Evolutionary conservation across 37 sponge, comb jelly and placozoan genomes (phyloP).

Genomic region (Halichondria panicea): DNA sequence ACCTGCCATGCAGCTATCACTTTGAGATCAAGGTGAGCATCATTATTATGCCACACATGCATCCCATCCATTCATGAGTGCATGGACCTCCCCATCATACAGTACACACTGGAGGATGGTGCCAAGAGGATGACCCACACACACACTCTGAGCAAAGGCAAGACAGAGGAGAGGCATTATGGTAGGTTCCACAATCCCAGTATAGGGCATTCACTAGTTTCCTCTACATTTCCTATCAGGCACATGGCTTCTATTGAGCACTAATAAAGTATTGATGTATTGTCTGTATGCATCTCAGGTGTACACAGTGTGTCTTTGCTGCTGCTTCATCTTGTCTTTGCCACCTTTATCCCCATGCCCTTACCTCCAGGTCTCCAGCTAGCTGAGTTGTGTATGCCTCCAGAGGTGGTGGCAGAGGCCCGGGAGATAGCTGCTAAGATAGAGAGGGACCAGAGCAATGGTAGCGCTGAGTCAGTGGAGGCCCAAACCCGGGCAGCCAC

Average conservation of each 20-base stretch:
- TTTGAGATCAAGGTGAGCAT: constrained; percentile 80
- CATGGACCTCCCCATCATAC: constrained; percentile 16
- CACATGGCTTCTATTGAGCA: no score
- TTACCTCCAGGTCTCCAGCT: constrained; percentile 62
- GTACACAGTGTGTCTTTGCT: neutral
- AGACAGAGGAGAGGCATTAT: constrained; percentile 58
- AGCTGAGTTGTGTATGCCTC: constrained; percentile 76
- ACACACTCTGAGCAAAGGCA: constrained; percentile 62
- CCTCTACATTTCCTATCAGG: no score
- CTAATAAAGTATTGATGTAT: no score
- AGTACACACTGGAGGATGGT: neutral
- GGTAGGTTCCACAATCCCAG: constrained; percentile 22
- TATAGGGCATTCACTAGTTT: neutral
- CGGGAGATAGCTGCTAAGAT: constrained; percentile 46
- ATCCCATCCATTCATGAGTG: neutral
- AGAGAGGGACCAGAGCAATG: constrained; percentile 9
- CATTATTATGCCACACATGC: neutral
- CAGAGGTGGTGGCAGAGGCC: constrained; percentile 65
- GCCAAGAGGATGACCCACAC: constrained; percentile 41
- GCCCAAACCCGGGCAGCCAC: constrained; percentile 8
- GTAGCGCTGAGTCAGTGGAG: constrained; percentile 30
- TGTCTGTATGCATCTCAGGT: neutral
- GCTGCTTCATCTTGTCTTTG: neutral
- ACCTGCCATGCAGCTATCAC: constrained; percentile 64
- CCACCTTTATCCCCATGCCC: neutral